Conservation (phyloP, 2,113 vertebrate genomes). For the Heterocephalus glaber region DNA sequence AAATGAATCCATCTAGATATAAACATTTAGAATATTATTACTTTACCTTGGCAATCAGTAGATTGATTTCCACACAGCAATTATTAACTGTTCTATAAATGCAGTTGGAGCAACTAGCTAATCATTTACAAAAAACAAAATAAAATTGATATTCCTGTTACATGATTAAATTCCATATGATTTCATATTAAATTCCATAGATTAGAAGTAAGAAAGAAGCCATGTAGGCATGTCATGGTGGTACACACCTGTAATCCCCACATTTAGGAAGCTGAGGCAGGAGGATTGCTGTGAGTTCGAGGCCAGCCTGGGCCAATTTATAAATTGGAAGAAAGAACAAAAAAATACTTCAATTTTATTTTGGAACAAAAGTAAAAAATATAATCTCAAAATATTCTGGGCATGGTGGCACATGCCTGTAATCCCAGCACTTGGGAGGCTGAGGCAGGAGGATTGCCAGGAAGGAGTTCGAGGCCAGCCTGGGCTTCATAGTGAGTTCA, state of each 20-base stretch:
- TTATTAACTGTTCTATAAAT: not conserved
- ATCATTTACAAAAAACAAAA: not conserved
- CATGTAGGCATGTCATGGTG: not conserved
- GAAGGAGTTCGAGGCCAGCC: too few species aligned
- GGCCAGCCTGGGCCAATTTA: not conserved
- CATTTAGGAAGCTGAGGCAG: not conserved
- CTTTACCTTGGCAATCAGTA: not conserved
- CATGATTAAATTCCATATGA: not conserved
- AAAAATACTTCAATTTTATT: slow-evolving; percentile 12
- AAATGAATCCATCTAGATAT: not conserved
- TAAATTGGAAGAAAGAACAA: not conserved
- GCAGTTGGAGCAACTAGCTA: not conserved
- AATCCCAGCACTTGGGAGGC: not conserved
- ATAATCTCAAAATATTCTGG: not conserved
- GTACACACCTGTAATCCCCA: not conserved
- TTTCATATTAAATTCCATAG: slow-evolving; percentile 8
- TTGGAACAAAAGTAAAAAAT: slow-evolving; percentile 6
- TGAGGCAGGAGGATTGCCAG: not conserved
- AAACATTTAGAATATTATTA: not conserved
- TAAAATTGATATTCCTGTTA: not conserved
- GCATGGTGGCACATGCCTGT: not conserved
- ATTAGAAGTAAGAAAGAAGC: slow-evolving; percentile 1
- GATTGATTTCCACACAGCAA: not conserved
- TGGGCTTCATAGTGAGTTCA: too few species aligned
- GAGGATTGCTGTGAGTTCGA: not conserved